A percentile compares a stretch with the other conserved stretches of the same genome.
phyloP scores from a whole-genome alignment of 2,888 invertebrate genomes.

The Meiosimyza platycephala region DNA sequence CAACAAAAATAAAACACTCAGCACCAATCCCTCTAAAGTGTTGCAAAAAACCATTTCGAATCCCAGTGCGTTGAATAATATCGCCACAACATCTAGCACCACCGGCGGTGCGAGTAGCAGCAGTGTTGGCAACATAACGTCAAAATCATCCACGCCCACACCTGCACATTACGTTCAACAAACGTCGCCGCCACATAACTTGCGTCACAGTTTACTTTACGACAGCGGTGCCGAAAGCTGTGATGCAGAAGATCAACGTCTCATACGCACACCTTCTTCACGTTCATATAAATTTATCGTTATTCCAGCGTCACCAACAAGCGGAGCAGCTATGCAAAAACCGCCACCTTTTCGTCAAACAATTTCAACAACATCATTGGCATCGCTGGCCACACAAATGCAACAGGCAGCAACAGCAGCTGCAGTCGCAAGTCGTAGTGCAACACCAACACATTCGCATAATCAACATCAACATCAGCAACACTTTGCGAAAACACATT shows the following conservation, averaged over 20 bases:
- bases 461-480: conserved; percentile 24
- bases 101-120: conserved; percentile 21
- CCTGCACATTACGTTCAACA: conserved; percentile 48
- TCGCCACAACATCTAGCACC: conserved; percentile 31
- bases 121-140: conserved; percentile 1
- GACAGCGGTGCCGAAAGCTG: conserved; percentile 62
- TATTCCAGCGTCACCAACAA: conserved; percentile 56
- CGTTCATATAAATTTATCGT: conserved; percentile 64
- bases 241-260: conserved; percentile 58
- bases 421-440: conserved; percentile 30
- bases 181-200: conserved; percentile 36
- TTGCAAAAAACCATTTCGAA: conserved; percentile 52
- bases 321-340: conserved; percentile 1
- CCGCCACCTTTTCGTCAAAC: conserved; percentile 52
- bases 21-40: conserved; percentile 36
- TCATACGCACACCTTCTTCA: conserved; percentile 58
- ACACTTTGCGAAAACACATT: conserved; percentile 41
- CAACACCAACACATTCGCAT: conserved; percentile 45
- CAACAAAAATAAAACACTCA: conserved; percentile 35
- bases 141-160: conserved; percentile 45
- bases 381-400: conserved; percentile 52
- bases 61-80: conserved; percentile 50
- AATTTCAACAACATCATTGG: conserved; percentile 55
- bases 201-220: conserved; percentile 58
- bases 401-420: conserved; percentile 50